Base-by-base conservation (phyloP, 92 coral and sea anemone genomes). In the Zoanthus sociatus region DNA sequence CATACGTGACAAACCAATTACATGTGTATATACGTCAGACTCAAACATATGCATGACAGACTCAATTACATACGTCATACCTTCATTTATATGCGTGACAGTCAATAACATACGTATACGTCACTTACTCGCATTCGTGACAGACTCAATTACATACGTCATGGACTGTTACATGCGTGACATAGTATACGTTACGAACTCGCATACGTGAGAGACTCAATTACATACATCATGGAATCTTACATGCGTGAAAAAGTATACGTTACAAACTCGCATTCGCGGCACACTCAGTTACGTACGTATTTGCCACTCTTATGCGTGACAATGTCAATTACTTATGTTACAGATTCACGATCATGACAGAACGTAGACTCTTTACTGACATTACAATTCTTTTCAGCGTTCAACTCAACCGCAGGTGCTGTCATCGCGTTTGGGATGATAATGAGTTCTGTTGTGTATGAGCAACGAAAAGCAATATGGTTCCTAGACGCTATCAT, bases 401-500 rank as follows among this genome's bases (percentile, higher is more conserved):
- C 98, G 13, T 86, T 97, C 71, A 97, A 97, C 89, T 94, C 99
- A n/a, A 83, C 98, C 18, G 98, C 96, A 0, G 98, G 97, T 18
- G 98, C 98, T 1, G 79, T 94, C 42, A 97, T 97, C 94, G 95
- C 99, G 12, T 91, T 97, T 44, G 99, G 98, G 12, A 90, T 97
- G 91, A 78, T 94, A 56, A 92, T 88, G 32, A 94, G 97, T 33
- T 93, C 95, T 6, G 71, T 93, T 3, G 93, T 94, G 51, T 94
- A 96, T 73, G 94, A 93, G 42, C 89, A 90, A 45, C 89, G 90
- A 77, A 92, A 83, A 0, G 92, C 89, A 26, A 93, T 97, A 72
- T 97, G 99, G 93, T 97, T 92, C 78, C 79, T 97, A 89, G 99
- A 97, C 83, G 94, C 99, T 18, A 93, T 91, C 31, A 93, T 94